Percentiles rank a stretch among this genome's conserved stretches.
Evolutionary conservation across 2,888 invertebrate genomes (phyloP).

Genomic region (Drosophila conformis): DNA sequence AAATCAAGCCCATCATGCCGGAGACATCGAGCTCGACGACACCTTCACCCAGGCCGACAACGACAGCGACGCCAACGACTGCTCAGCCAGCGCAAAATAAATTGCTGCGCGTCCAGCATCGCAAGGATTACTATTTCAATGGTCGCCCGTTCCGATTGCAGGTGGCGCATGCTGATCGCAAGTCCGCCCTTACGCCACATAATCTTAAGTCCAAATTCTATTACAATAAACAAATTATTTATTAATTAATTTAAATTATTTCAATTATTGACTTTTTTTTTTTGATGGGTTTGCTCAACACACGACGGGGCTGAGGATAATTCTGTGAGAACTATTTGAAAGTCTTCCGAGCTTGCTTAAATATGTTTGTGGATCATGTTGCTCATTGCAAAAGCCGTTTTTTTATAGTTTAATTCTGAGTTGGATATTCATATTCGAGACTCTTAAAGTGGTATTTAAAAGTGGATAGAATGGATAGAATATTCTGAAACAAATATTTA

Average conservation of each 20-base stretch:
- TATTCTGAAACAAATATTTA: not conserved
- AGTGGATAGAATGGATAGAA: not conserved
- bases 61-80: slow-evolving; percentile 19
- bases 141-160: slow-evolving; percentile 82
- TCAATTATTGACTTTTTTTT: slow-evolving; percentile 3
- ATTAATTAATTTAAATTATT: slow-evolving; percentile 65
- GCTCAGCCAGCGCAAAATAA: slow-evolving; percentile 59
- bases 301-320: not conserved
- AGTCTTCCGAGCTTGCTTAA: not conserved
- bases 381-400: not conserved
- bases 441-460: not conserved
- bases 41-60: slow-evolving; percentile 18
- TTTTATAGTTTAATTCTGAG: not conserved
- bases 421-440: not conserved
- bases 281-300: not conserved
- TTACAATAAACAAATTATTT: slow-evolving; percentile 84
- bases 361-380: not conserved
- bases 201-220: slow-evolving; percentile 83
- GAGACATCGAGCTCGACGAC: slow-evolving; percentile 33
- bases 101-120: slow-evolving; percentile 75
- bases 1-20: slow-evolving; percentile 76
- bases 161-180: slow-evolving; percentile 73
- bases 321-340: not conserved
- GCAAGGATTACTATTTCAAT: slow-evolving; percentile 82
- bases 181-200: slow-evolving; percentile 70